Percentiles rank a stretch among this genome's conserved stretches.
Evolutionary conservation across 2,888 invertebrate genomes (phyloP).

Genomic region (Aporophyla lueneburgensis): DNA sequence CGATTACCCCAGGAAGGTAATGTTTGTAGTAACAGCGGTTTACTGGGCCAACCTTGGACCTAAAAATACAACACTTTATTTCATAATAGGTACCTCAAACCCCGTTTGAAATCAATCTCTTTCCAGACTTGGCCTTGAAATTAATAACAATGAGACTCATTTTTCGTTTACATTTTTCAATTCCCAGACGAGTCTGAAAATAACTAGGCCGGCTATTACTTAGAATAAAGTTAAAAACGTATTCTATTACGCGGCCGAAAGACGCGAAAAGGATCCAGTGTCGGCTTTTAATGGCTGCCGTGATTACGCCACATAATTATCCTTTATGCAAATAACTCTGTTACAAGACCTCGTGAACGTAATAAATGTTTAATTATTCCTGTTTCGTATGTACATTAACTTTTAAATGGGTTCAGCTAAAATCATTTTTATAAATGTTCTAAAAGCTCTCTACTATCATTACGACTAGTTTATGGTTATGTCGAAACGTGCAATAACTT

Average conservation of each 20-base stretch:
- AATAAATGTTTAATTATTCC: constrained; percentile 19
- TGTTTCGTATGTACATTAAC: background rate
- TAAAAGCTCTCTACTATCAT: background rate
- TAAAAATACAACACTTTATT: constrained; percentile 12
- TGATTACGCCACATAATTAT: constrained; percentile 40
- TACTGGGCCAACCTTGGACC: background rate
- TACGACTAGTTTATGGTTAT: background rate
- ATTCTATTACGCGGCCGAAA: constrained; percentile 4
- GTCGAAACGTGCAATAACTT: background rate
- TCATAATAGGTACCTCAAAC: background rate
- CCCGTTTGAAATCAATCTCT: constrained; percentile 21
- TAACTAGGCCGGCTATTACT: constrained; percentile 6
- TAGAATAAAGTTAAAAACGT: background rate
- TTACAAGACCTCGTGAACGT: constrained; percentile 15
- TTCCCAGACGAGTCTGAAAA: constrained; percentile 15
- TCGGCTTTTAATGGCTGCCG: constrained; percentile 36
- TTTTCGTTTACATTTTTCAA: background rate
- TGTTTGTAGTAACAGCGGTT: background rate
- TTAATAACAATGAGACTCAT: constrained; percentile 14
- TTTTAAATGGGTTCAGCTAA: background rate
- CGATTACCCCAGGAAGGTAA: too few relatives aligned
- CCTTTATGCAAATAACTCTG: constrained; percentile 35
- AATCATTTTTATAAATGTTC: background rate
- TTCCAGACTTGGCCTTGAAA: constrained; percentile 8
- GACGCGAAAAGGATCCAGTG: constrained; percentile 14